Base-by-base conservation (phyloP, 1,140 invertebrate genomes). In the Orchesella cincta region DNA sequence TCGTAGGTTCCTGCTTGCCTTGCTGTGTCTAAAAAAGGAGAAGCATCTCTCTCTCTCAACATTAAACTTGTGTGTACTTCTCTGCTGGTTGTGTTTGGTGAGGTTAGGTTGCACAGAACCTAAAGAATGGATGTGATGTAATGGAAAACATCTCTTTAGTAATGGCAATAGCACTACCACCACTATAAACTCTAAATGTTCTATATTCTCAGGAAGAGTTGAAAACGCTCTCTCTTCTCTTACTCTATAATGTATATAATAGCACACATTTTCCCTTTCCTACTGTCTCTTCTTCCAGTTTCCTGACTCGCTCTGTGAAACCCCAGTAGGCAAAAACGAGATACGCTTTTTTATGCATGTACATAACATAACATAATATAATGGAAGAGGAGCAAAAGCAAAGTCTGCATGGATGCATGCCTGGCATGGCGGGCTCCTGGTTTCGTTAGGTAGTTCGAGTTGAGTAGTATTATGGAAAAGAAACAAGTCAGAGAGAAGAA, bases 121-220 rank as follows among this genome's bases (percentile, higher is more conserved):
- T 26, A 57, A 57, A 57, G 23, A 57, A 16, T 57, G 26, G 31
- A 67, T 29, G 62, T 67, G 62, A 67, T 67, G 62, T 67, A 67
- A 67, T 67, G 62, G 62, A 67, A 33, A 16, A 29, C 62, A 31
- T 33, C 3, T 67, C 31, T 33, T 67, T 46, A 8, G 20, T 46
- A 46, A 46, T 46, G 20, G 20, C 3, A 31, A 29, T 29, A 67
- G 31, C 26, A 5, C 23, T 62, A n/a, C 54, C 39, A 46, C 39
- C 39, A 20, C 39, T 46, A 8, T 46, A 46, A 20, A 12, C 39
- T 46, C 8, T 8, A 8, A 46, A 8, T 46, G 20, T 46, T 46
- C 20, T 46, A 12, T 8, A 46, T 12, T 46, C 20, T 8, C 8
- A 20, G 20, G 20, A 46, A 46, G 39, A 46, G 39, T 46, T 46